A percentile compares a stretch with the other conserved stretches of the same genome.
These are phyloP conservation scores for Oryzias melastigma DNA, from an alignment of 2,113 vertebrate genomes.

Conservation along the genomic window DNA sequence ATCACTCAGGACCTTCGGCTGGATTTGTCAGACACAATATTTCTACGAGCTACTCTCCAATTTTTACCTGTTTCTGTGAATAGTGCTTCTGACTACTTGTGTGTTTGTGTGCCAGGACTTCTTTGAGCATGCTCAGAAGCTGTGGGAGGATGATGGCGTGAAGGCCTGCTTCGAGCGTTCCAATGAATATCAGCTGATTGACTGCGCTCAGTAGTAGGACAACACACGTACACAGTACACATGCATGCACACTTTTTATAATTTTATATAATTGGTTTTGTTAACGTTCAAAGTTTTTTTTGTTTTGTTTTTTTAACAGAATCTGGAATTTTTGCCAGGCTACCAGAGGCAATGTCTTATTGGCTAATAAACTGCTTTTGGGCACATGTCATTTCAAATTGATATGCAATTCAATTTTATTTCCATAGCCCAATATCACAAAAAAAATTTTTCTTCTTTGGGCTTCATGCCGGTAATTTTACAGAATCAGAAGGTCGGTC, in stretches of 20 bases:
- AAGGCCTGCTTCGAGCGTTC: slow-evolving; percentile 74
- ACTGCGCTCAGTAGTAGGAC: slow-evolving; percentile 78
- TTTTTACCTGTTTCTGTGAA: background rate
- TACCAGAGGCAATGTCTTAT: no score
- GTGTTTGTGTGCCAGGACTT: slow-evolving; percentile 65
- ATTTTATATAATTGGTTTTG: no score
- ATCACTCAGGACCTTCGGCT: background rate
- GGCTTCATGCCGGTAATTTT: no score
- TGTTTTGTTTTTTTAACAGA: no score
- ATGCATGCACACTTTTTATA: background rate
- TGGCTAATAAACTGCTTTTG: no score
- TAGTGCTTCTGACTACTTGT: background rate
- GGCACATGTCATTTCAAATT: no score
- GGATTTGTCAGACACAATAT: background rate
- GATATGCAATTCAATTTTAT: no score
- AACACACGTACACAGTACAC: background rate
- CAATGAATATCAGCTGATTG: slow-evolving; percentile 79
- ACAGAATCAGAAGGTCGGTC: no score
- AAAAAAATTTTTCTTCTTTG: no score
- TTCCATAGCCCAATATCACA: no score
- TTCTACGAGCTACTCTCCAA: background rate
- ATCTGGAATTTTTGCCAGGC: no score
- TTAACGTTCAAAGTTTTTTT: no score
- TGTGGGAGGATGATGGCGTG: slow-evolving; percentile 76
- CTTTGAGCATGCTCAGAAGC: slow-evolving; percentile 72